Evolutionary conservation across 2,113 vertebrate species (phyloP), one percentile per base, ranked within the genome.

Genomic region (Neolamprologus hecqui): DNA sequence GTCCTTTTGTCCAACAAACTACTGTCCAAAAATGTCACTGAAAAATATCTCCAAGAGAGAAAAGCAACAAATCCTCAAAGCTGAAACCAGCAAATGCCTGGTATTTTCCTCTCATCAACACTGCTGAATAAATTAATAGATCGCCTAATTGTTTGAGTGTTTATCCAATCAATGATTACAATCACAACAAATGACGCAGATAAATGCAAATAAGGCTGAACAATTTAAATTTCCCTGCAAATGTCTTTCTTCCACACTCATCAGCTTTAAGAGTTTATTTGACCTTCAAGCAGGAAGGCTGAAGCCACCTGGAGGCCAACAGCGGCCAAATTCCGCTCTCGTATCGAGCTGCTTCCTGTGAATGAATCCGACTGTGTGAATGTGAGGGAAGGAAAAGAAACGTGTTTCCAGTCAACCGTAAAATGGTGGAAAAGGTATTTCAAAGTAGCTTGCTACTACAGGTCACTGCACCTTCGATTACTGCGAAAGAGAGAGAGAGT

Each of bases 401-500:
- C 0, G 0, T 13, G 45, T 65, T 84, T 45, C 79, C 26, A 81
- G 31, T 49, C 58, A 65, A 75, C 63, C 28, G n/a, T 57, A 70
- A 84, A 80, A 81, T 47, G 28, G 33, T 26, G 42, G 70, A 51
- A 80, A 35, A 57, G 28, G 53, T 33, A 82, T 49, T 90, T 86
- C 13, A 65, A 73, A 82, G 60, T 54, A 81, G 26, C 31, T 83
- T 93, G 81, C 54, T 77, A 45, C 73, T 55, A 28, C 79, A 92
- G 82, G 26, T 90, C 81, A 84, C 12, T 68, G 80, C 82, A 68
- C 53, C 60, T 28, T 84, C 14, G 23, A 88, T 82, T 14, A 83
- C 51, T 84, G 37, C 75, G 40, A 28, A 40, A 37, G 10, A 7
- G 31, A 35, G 57, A 9, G 5, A 6, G 26, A 0, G 57, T 1